Conservation (phyloP, 2,113 vertebrate species). For the Saccopteryx leptura region DNA sequence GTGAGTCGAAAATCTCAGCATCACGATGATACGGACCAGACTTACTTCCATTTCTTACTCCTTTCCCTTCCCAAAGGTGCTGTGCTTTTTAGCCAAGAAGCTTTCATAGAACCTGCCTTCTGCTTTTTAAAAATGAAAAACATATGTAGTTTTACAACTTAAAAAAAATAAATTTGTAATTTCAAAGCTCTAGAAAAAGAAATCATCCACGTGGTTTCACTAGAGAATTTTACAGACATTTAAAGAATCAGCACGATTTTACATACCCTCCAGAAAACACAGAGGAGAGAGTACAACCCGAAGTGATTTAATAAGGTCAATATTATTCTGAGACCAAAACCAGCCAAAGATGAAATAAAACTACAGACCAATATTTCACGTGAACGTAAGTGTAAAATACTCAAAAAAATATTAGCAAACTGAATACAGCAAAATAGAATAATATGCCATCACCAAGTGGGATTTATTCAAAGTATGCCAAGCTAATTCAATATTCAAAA, state of each 20-base stretch:
- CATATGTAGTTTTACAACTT: not conserved
- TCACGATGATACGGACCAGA: accelerated
- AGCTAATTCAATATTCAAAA: not conserved
- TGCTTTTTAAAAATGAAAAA: slow-evolving; percentile 8
- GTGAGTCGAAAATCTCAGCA: too few species aligned
- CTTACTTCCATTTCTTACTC: not conserved
- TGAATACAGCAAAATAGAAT: not conserved
- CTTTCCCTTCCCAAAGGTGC: accelerated
- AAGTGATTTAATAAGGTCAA: not conserved
- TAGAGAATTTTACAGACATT: not conserved
- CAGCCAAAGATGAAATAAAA: not conserved
- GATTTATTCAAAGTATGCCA: not conserved
- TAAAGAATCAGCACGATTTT: slow-evolving; percentile 7
- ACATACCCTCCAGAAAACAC: not conserved
- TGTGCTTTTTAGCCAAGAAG: not conserved
- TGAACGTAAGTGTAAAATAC: not conserved
- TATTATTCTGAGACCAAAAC: not conserved
- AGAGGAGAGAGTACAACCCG: not conserved
- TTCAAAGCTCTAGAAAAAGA: not conserved
- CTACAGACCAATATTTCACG: not conserved
- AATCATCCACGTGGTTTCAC: not conserved
- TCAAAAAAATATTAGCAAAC: not conserved
- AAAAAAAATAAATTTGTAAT: not conserved
- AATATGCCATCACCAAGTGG: not conserved
- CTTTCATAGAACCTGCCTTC: not conserved